phyloP scores from a whole-genome alignment of 2,888 invertebrate genomes.

The Darwinula stevensoni region DNA sequence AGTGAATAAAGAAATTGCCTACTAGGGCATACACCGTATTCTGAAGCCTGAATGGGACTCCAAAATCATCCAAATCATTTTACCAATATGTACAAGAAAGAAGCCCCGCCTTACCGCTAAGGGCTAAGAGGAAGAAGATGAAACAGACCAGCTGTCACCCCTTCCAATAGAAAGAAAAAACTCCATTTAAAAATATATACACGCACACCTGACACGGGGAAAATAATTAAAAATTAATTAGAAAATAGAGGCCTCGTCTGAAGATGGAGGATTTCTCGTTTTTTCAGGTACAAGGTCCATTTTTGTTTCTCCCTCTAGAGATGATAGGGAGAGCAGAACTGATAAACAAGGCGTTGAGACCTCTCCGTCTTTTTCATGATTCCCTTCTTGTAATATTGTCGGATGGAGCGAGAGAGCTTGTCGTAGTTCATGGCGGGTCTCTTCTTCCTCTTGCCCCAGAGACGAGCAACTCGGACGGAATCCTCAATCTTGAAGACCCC shows the following conservation, averaged over 20 bases:
- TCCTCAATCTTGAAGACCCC: slow-evolving; percentile 98
- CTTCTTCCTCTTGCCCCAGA: slow-evolving; percentile 96
- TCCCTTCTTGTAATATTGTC: slow-evolving; percentile 97
- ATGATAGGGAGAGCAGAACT: slow-evolving; percentile 85
- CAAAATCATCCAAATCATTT: too few species aligned
- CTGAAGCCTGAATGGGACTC: too few species aligned
- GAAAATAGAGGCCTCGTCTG: background rate
- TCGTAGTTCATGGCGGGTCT: slow-evolving; percentile 99
- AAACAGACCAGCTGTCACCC: background rate
- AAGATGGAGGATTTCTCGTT: too few species aligned
- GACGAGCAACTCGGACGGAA: slow-evolving; percentile 77
- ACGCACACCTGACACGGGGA: background rate
- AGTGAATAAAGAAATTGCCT: too few species aligned
- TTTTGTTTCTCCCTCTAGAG: slow-evolving; percentile 35
- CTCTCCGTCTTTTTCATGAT: slow-evolving; percentile 98
- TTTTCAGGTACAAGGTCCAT: too few species aligned
- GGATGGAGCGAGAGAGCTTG: slow-evolving; percentile 81
- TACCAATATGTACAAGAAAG: too few species aligned
- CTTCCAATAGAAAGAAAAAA: background rate
- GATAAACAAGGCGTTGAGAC: slow-evolving; percentile 90
- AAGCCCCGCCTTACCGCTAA: too few species aligned
- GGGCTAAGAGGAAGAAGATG: too few species aligned
- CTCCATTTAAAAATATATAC: background rate
- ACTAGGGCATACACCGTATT: too few species aligned
- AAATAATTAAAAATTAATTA: background rate